Evolutionary conservation across 2,797 vertebrate species (phyloP).

Genomic region (Peromyscus nudipes): DNA sequence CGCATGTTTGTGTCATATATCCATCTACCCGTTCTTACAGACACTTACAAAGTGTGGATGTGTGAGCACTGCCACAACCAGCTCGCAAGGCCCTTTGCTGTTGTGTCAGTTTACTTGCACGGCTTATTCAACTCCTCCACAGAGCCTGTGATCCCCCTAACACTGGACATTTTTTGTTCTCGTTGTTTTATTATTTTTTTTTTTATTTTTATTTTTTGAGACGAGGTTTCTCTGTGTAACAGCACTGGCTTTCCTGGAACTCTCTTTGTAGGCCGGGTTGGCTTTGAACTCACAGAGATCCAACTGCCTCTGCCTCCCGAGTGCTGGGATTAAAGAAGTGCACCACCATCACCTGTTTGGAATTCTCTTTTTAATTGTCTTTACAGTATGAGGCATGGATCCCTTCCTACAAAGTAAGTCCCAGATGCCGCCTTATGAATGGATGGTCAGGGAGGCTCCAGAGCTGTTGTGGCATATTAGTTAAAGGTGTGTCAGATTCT

Average conservation of each 20-base stretch:
- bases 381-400: background rate
- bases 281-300: background rate
- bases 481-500: background rate
- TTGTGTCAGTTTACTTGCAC: background rate
- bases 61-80: background rate
- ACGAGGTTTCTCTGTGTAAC: background rate
- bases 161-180: no score
- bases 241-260: background rate
- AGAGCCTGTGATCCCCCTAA: background rate
- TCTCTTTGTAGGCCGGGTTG: background rate
- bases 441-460: background rate
- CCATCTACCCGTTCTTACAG: background rate
- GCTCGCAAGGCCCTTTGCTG: background rate
- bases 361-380: background rate
- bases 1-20: background rate
- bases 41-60: background rate
- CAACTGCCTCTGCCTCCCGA: background rate
- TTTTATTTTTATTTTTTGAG: background rate
- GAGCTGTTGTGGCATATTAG: background rate
- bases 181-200: no score
- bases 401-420: background rate
- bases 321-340: background rate
- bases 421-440: background rate
- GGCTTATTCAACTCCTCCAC: background rate
- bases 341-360: background rate